A percentile compares a stretch with the other conserved stretches of the same genome.
Conservation (phyloP, 2,797 vertebrate species). For the Spinibarbus caldwelli region DNA sequence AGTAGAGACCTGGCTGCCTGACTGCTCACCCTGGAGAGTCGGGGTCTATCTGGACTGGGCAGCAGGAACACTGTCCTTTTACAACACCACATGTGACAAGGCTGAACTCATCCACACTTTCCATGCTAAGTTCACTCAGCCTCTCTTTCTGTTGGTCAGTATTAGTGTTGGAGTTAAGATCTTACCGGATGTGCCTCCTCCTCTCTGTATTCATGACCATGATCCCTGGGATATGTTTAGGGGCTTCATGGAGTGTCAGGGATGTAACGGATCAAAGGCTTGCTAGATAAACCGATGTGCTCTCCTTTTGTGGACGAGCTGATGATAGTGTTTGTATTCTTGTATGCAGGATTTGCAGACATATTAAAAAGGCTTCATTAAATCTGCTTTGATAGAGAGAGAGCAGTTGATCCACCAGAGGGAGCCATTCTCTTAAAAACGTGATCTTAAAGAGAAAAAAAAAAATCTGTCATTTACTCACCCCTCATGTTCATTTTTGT, state of each 20-base stretch:
- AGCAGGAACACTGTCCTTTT: slow-evolving; percentile 33
- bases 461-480: too few species aligned
- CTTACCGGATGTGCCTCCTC: neutral
- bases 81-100: neutral
- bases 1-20: neutral
- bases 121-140: neutral
- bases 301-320: neutral
- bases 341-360: neutral
- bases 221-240: slow-evolving; percentile 21
- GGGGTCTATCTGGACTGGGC: slow-evolving; percentile 26
- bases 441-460: neutral
- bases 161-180: slow-evolving; percentile 1
- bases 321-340: neutral
- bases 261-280: slow-evolving; percentile 15
- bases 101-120: slow-evolving; percentile 16
- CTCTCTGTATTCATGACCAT: slow-evolving; percentile 21
- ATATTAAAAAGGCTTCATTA: neutral
- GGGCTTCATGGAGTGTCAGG: neutral
- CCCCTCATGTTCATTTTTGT: neutral
- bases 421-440: neutral
- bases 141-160: slow-evolving; percentile 13
- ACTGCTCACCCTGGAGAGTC: neutral
- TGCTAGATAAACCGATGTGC: neutral
- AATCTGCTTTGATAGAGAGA: neutral
- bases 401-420: slow-evolving; percentile 14